A percentile compares a stretch with the other conserved stretches of the same genome.
Evolutionary conservation across 2,797 vertebrate genomes (phyloP).

Genomic region (Ammospiza maritima): DNA sequence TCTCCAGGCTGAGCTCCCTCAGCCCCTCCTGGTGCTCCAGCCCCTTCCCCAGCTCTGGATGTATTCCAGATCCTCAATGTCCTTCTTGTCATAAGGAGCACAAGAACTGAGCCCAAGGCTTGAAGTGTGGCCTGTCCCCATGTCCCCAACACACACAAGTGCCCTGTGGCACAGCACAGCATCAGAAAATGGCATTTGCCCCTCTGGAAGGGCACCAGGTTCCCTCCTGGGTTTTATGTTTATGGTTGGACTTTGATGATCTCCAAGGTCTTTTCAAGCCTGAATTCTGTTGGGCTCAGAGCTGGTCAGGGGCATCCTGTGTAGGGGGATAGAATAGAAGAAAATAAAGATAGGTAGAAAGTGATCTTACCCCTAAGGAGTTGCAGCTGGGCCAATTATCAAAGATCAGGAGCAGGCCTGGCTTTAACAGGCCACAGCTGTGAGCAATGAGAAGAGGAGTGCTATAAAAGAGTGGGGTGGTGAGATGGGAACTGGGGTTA

Average conservation of each 20-base stretch:
- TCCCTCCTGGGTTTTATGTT: neutral
- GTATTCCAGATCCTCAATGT: neutral
- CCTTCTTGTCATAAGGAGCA: no score
- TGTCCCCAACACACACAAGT: neutral
- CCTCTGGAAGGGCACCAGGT: neutral
- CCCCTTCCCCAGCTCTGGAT: neutral
- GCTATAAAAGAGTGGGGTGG: no score
- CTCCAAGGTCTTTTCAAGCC: neutral
- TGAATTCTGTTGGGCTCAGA: neutral
- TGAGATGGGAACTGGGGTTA: no score
- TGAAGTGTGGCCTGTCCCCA: rapidly evolving
- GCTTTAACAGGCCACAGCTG: no score
- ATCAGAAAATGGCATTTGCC: neutral
- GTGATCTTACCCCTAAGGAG: no score
- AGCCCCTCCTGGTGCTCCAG: rapidly evolving
- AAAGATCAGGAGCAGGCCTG: no score
- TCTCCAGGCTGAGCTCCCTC: neutral
- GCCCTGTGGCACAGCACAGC: neutral
- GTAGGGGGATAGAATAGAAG: no score
- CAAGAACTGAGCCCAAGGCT: neutral
- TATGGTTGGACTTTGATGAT: neutral
- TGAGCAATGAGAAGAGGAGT: no score
- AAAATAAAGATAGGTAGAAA: no score
- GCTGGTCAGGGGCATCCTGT: rapidly evolving
- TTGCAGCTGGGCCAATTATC: no score